Conservation (phyloP, 1,140 invertebrate genomes). For the Chlorops oryzae region DNA sequence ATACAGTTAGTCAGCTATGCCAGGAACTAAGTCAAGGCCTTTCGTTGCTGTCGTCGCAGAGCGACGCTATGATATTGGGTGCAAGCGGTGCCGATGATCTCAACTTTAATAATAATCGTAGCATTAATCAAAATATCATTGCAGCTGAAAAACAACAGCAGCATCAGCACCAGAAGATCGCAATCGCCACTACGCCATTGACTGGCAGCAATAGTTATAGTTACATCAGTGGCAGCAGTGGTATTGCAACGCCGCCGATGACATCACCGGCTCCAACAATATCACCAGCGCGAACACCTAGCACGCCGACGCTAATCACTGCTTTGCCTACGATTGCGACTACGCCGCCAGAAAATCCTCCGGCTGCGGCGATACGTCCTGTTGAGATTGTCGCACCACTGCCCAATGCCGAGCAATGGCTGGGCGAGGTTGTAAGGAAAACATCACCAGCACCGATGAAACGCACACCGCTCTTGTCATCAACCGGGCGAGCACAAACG, state of each 20-base stretch:
- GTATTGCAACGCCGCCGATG: conserved; percentile 18
- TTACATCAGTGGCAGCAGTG: not conserved
- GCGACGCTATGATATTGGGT: conserved; percentile 52
- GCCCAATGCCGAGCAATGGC: conserved; percentile 70
- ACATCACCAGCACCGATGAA: conserved; percentile 51
- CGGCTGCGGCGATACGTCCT: conserved; percentile 35
- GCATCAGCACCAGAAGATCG: conserved; percentile 22
- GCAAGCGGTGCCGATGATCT: conserved; percentile 57
- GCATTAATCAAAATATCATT: conserved; percentile 52
- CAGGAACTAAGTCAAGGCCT: conserved; percentile 80
- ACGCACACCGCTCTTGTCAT: conserved; percentile 51
- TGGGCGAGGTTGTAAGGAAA: conserved; percentile 62
- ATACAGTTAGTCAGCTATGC: conserved; percentile 80
- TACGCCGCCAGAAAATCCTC: conserved; percentile 29
- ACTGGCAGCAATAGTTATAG: conserved; percentile 14
- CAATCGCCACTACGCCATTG: conserved; percentile 17
- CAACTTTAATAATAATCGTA: conserved; percentile 53
- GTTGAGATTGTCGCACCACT: conserved; percentile 42
- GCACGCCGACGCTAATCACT: conserved; percentile 23
- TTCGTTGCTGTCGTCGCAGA: conserved; percentile 68
- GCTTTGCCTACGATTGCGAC: conserved; percentile 49
- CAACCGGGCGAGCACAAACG: conserved; percentile 59
- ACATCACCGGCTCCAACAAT: conserved; percentile 7
- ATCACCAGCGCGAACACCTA: conserved; percentile 13
- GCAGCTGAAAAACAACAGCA: conserved; percentile 43